Evolutionary conservation across 2,888 invertebrate genomes (phyloP), one percentile per base, ranked within the genome.

Genomic region (Acheta domesticus): DNA sequence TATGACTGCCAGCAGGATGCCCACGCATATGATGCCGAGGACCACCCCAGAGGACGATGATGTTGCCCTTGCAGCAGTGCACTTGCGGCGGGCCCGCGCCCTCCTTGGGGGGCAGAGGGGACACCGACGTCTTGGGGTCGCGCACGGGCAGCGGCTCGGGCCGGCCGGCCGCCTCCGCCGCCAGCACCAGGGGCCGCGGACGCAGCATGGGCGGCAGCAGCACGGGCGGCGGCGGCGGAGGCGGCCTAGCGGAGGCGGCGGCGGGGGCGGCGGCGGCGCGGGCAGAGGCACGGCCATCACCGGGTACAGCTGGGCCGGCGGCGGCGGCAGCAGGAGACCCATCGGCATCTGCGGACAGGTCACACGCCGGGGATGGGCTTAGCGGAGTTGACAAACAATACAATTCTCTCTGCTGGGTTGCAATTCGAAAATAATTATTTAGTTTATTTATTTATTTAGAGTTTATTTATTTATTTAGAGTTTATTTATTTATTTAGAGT

Each of bases 21-120:
- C 85, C 36, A 84, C 82, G 11, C 83, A 83, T 77, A 85, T 84
- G 48, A 85, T 83, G 49, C 83, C 83, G 48, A 85, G 78, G 74
- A 85, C 85, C 21, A 84, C 83, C 83, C 84, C 84, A 85, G 12
- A 85, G 81, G 12, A 85, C 84, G 62, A 85, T 82, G 20, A 85
- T 81, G 78, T 85, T 84, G 12, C 85, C 85, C 77, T 83, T 82
- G 78, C 85, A 85, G 74, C 83, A 83, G 16, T 78, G 79, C 36
- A 78, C 62, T 12, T n/a, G 14, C 16, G 62, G 62, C n/a, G n/a
- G 16, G 62, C 62, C 62, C n/a, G 16, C 78, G n/a, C 14, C 21
- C 0, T 80, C 80, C 78, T 83, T 83, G 20, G 82, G 80, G 16
- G 83, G 82, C 11, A 83, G 77, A 1, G 81, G 80, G 14, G 80